phyloP scores from a whole-genome alignment of 2,797 vertebrate genomes.

The Halcyon leucocephala region DNA sequence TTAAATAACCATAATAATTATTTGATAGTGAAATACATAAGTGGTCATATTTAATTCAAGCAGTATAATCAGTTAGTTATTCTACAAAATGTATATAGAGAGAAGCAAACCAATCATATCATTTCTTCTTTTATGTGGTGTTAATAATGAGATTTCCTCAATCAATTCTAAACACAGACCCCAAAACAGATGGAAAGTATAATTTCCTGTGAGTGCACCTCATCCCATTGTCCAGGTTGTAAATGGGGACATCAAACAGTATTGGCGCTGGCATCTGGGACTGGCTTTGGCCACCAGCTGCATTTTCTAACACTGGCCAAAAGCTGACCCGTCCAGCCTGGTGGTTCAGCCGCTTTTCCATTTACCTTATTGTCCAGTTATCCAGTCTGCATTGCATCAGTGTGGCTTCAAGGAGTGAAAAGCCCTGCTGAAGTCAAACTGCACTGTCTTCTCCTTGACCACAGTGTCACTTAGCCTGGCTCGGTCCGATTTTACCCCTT shows the following conservation, averaged over 20 bases:
- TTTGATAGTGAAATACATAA: not conserved
- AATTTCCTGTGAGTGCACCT: not conserved
- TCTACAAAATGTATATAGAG: not conserved
- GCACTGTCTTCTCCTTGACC: not conserved
- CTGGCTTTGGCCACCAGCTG: rapidly evolving
- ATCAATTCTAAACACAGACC: not conserved
- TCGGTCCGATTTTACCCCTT: not conserved
- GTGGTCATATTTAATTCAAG: not conserved
- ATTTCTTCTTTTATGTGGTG: not conserved
- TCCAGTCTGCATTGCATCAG: rapidly evolving
- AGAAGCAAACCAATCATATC: not conserved
- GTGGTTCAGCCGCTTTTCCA: not conserved
- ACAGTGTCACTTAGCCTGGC: not conserved
- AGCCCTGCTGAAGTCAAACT: not conserved
- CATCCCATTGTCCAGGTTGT: not conserved
- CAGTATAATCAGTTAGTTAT: not conserved
- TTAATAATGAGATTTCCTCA: not conserved
- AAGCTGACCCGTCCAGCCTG: not conserved
- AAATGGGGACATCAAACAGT: not conserved
- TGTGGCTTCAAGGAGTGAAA: not conserved
- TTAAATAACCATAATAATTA: not conserved
- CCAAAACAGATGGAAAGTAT: not conserved
- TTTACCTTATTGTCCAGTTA: not conserved
- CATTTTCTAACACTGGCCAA: not conserved
- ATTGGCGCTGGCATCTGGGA: not conserved